A percentile compares a stretch with the other conserved stretches of the same genome.
Evolutionary conservation across 1,140 invertebrate genomes (phyloP).

Genomic region (Conus ventricosus): DNA sequence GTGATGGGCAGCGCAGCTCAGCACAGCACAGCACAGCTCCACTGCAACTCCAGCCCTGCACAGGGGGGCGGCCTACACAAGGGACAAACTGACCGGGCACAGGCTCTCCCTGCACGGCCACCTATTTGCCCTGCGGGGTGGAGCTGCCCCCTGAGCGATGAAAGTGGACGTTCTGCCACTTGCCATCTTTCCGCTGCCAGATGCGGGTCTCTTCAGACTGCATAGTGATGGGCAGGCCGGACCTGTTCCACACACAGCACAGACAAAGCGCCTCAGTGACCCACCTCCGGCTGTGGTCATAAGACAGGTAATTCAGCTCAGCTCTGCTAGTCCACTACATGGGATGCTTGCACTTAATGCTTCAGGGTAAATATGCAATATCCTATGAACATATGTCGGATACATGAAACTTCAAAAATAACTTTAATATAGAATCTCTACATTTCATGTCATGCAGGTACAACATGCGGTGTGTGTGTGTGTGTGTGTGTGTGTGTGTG

Average conservation of each 20-base stretch:
- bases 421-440: too few relatives aligned
- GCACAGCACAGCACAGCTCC: neutral
- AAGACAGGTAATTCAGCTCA: too few relatives aligned
- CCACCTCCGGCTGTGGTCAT: too few relatives aligned
- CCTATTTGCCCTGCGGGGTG: constrained; percentile 51
- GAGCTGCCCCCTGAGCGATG: constrained; percentile 82
- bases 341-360: too few relatives aligned
- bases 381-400: too few relatives aligned
- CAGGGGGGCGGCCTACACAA: neutral
- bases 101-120: neutral
- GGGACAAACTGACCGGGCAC: neutral
- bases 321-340: too few relatives aligned
- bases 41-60: neutral
- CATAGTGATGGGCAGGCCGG: constrained; percentile 90
- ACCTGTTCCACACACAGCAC: constrained; percentile 57
- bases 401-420: too few relatives aligned
- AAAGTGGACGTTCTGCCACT: constrained; percentile 98
- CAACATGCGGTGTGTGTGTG: too few relatives aligned
- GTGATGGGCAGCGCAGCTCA: neutral
- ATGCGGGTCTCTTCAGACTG: constrained; percentile 97
- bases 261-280: neutral
- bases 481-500: too few relatives aligned
- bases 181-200: constrained; percentile 97
- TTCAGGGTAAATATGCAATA: too few relatives aligned
- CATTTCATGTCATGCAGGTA: too few relatives aligned